These are phyloP conservation scores for Phrixothrix hirtus DNA, from an alignment of 2,888 invertebrate species.

Conservation along the genomic window DNA sequence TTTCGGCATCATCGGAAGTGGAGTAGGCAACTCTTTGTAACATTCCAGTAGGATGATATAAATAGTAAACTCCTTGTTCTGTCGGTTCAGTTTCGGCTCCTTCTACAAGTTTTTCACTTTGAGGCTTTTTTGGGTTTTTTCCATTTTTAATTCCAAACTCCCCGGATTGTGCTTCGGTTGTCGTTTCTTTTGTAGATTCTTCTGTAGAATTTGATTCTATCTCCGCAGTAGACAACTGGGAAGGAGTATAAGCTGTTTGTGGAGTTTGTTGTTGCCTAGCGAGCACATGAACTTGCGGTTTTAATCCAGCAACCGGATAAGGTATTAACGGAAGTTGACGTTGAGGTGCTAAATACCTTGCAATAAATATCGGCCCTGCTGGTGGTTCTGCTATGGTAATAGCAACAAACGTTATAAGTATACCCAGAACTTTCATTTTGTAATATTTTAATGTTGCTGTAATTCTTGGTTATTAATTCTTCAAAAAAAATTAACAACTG, in stretches of 20 bases:
- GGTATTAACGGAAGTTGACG: slow-evolving; percentile 15
- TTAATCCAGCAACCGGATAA: slow-evolving; percentile 11
- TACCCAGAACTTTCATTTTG: slow-evolving; percentile 22
- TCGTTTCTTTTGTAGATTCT: slow-evolving; percentile 16
- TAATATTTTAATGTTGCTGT: slow-evolving; percentile 4
- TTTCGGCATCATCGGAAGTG: slow-evolving; percentile 58
- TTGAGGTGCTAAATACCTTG: slow-evolving; percentile 15
- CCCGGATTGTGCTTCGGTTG: slow-evolving; percentile 31
- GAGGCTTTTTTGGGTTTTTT: slow-evolving; percentile 15
- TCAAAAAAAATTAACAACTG: slow-evolving; percentile 1
- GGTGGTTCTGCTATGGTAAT: slow-evolving; percentile 8
- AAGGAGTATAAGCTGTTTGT: slow-evolving; percentile 56
- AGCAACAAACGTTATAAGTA: slow-evolving; percentile 13
- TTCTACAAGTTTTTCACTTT: slow-evolving; percentile 37
- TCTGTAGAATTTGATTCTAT: slow-evolving; percentile 21
- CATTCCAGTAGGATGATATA: slow-evolving; percentile 65
- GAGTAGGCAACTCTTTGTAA: slow-evolving; percentile 66
- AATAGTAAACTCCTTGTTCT: slow-evolving; percentile 64
- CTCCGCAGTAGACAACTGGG: slow-evolving; percentile 42
- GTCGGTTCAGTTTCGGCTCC: slow-evolving; percentile 28
- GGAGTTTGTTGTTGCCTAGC: slow-evolving; percentile 38
- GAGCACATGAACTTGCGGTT: slow-evolving; percentile 9
- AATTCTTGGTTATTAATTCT: not conserved
- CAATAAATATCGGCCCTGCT: slow-evolving; percentile 14
- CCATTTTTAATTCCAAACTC: slow-evolving; percentile 11